A percentile compares a stretch with the other conserved stretches of the same genome.
phyloP scores from a whole-genome alignment of 2,113 vertebrate genomes.

The Hippoglossus stenolepis region DNA sequence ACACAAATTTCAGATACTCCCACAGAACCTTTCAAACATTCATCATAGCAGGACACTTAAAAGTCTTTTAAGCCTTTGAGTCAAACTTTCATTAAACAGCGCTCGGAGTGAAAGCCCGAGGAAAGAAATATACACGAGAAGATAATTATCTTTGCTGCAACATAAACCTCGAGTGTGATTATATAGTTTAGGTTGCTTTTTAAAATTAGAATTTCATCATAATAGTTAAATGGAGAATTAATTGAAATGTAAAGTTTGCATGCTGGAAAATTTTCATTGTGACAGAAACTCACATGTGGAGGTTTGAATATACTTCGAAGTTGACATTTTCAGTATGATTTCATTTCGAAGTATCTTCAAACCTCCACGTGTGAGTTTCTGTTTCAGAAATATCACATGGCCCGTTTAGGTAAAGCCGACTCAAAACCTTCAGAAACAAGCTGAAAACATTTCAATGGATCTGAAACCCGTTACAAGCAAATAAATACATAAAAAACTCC shows the following conservation, averaged over 20 bases:
- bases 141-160: conserved; percentile 14
- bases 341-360: background rate
- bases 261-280: too few species aligned
- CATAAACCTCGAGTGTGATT: background rate
- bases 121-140: conserved; percentile 11
- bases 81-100: conserved; percentile 55
- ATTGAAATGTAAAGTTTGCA: background rate
- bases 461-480: background rate
- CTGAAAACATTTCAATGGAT: background rate
- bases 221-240: background rate
- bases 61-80: conserved; percentile 53
- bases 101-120: conserved; percentile 16
- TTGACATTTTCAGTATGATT: background rate
- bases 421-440: conserved; percentile 35
- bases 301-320: too few species aligned
- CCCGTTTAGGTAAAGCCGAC: conserved; percentile 25
- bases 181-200: background rate
- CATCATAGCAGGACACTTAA: conserved; percentile 54
- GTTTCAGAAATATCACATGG: background rate
- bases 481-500: conserved; percentile 68
- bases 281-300: too few species aligned
- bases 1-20: conserved; percentile 51
- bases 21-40: conserved; percentile 57
- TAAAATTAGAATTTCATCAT: background rate
- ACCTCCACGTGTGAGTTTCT: background rate